Percentiles rank a stretch among this genome's conserved stretches.
Conservation (phyloP, 2,888 invertebrate species). For the Acleris holmiana region DNA sequence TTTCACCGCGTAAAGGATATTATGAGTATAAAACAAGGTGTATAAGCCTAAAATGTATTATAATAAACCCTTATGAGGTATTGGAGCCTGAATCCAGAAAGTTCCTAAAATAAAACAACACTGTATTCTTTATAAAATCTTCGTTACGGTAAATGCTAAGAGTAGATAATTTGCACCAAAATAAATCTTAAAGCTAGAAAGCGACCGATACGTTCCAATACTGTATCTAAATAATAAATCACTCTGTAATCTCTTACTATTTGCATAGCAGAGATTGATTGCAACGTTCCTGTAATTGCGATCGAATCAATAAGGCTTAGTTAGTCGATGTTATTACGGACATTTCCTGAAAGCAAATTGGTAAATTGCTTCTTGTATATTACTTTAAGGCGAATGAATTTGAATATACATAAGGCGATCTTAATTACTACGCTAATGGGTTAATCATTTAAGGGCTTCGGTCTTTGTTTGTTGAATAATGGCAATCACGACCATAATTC, state of each 20-base stretch:
- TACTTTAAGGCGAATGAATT: background rate
- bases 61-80: no score
- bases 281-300: constrained; percentile 32
- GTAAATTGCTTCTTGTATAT: background rate
- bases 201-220: constrained; percentile 14
- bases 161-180: background rate
- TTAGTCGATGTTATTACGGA: constrained; percentile 11
- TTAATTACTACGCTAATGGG: no score
- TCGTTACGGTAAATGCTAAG: background rate
- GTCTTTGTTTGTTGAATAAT: no score
- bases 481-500: no score
- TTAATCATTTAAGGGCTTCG: no score
- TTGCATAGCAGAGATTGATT: constrained; percentile 34
- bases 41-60: no score
- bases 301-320: constrained; percentile 34
- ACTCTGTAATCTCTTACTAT: constrained; percentile 27
- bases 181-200: constrained; percentile 30
- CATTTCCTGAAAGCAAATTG: constrained; percentile 1
- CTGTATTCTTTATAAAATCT: background rate
- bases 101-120: background rate
- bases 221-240: constrained; percentile 30
- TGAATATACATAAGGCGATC: background rate
- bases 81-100: no score
- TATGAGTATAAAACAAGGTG: no score
- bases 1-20: no score